Percentiles rank a stretch among this genome's conserved stretches.
These are phyloP conservation scores for Salvelinus alpinus DNA, from an alignment of 2,113 vertebrate genomes.

Conservation along the genomic window DNA sequence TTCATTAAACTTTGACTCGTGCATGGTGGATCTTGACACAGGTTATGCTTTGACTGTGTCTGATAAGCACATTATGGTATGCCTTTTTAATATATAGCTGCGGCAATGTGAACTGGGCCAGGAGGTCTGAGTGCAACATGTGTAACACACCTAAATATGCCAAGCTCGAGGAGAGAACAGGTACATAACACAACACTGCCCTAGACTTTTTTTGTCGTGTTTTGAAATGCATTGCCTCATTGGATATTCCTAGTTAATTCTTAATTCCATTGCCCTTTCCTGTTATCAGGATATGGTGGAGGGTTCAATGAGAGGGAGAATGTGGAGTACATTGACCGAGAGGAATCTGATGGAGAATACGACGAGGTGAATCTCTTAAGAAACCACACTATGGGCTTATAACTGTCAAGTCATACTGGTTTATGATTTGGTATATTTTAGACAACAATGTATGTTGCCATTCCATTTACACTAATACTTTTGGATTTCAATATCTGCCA, in stretches of 20 bases:
- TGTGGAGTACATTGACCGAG: slow-evolving; percentile 95
- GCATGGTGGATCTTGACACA: background rate
- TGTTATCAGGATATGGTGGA: slow-evolving; percentile 88
- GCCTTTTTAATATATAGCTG: slow-evolving; percentile 72
- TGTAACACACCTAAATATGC: slow-evolving; percentile 99
- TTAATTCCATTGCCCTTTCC: background rate
- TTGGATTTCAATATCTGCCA: slow-evolving; percentile 43
- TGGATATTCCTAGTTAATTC: background rate
- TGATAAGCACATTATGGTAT: background rate
- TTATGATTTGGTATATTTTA: no score
- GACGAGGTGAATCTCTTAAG: slow-evolving; percentile 83
- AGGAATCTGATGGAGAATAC: slow-evolving; percentile 98
- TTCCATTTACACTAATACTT: background rate
- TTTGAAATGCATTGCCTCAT: background rate
- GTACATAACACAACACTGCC: slow-evolving; percentile 60
- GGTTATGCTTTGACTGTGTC: background rate
- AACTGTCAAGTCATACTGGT: no score
- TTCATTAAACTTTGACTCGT: background rate
- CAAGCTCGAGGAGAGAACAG: slow-evolving; percentile 96
- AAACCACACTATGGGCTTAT: no score
- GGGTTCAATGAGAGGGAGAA: slow-evolving; percentile 99
- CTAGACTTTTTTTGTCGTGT: background rate
- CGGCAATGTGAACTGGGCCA: slow-evolving; percentile 98
- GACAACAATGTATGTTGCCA: background rate
- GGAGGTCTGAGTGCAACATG: slow-evolving; percentile 98